Percentiles rank a stretch among this genome's conserved stretches.
phyloP scores from a whole-genome alignment of 2,797 vertebrate species.

The Phyllotis vaccarum region DNA sequence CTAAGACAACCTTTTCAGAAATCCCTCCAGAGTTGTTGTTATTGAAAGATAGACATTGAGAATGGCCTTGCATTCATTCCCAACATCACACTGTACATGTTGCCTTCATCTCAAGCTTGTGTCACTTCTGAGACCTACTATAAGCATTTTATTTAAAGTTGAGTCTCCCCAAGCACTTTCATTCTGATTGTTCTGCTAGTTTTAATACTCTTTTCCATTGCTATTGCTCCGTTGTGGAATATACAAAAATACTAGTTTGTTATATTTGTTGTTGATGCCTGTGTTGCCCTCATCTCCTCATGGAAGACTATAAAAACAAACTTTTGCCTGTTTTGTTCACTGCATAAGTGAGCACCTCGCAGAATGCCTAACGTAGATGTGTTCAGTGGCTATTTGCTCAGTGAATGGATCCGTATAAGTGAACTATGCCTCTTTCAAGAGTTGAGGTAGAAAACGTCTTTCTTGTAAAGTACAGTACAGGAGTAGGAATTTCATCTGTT shows the following conservation, averaged over 20 bases:
- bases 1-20: slow-evolving; percentile 22
- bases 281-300: background rate
- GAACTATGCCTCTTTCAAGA: background rate
- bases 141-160: background rate
- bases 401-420: background rate
- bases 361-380: background rate
- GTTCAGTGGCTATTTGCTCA: background rate
- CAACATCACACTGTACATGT: background rate
- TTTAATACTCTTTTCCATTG: slow-evolving; percentile 11
- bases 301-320: background rate
- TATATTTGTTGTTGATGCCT: slow-evolving; percentile 1
- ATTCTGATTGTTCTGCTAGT: background rate
- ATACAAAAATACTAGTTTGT: background rate
- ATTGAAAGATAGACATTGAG: background rate
- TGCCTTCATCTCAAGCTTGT: background rate
- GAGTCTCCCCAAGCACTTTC: background rate
- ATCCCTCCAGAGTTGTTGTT: slow-evolving; percentile 15
- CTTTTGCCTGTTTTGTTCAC: background rate
- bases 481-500: background rate
- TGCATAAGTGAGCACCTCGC: background rate
- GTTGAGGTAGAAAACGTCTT: background rate
- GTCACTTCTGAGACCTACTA: background rate
- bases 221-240: background rate
- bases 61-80: background rate
- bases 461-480: slow-evolving; percentile 28